These are phyloP conservation scores for Dromius quadrimaculatus DNA, from an alignment of 2,888 invertebrate genomes.

Conservation along the genomic window DNA sequence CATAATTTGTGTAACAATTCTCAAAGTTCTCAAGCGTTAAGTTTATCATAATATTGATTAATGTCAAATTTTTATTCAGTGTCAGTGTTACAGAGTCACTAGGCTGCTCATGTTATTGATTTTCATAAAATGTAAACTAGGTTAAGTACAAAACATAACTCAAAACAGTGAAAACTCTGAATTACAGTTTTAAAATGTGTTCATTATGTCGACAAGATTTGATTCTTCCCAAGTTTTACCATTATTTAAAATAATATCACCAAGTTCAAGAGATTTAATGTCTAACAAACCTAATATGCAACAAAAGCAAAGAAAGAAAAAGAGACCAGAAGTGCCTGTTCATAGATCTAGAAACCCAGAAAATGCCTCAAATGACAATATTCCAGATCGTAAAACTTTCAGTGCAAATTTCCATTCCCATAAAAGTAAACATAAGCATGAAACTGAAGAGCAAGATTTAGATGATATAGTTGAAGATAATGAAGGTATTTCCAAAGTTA, in stretches of 20 bases:
- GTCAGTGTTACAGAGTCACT: constrained; percentile 40
- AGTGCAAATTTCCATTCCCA: constrained; percentile 60
- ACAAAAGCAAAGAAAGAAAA: constrained; percentile 35
- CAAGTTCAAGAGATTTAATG: constrained; percentile 53
- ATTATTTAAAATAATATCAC: constrained; percentile 56
- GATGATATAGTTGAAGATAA: constrained; percentile 32
- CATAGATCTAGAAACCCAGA: constrained; percentile 40
- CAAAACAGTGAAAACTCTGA: not conserved
- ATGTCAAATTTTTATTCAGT: too few species aligned
- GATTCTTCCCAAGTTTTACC: constrained; percentile 55
- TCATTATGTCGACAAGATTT: constrained; percentile 25
- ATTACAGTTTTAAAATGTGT: constrained; percentile 17
- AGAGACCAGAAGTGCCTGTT: constrained; percentile 45
- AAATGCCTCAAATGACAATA: constrained; percentile 8
- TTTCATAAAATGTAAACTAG: constrained; percentile 36
- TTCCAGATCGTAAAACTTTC: constrained; percentile 57
- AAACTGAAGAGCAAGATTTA: constrained; percentile 50
- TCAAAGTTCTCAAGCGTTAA: constrained; percentile 4
- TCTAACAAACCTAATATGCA: constrained; percentile 7
- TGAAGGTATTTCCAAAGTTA: constrained; percentile 42
- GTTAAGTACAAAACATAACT: constrained; percentile 33
- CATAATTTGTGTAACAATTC: constrained; percentile 6
- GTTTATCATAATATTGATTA: not conserved
- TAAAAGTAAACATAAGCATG: constrained; percentile 53
- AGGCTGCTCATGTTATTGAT: constrained; percentile 46